These are phyloP conservation scores for Mamestra brassicae DNA, from an alignment of 2,888 invertebrate species.

Conservation along the genomic window DNA sequence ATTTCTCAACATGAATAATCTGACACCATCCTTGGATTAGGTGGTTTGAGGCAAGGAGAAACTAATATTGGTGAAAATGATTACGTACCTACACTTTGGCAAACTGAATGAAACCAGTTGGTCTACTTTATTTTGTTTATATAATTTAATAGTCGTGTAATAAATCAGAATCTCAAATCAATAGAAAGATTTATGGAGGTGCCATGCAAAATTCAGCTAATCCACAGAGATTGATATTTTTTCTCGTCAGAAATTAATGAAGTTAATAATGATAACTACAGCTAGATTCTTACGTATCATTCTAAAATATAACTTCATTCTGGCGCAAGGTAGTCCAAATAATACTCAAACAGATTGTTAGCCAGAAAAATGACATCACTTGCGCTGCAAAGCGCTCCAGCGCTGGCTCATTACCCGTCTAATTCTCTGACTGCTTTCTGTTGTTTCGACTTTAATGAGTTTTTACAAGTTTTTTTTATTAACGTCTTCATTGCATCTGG, in stretches of 20 bases:
- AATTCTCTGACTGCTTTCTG: slow-evolving; percentile 55
- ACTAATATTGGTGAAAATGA: slow-evolving; percentile 41
- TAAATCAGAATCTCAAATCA: slow-evolving; percentile 29
- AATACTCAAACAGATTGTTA: slow-evolving; percentile 14
- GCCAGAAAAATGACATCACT: slow-evolving; percentile 10
- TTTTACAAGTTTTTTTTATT: slow-evolving; percentile 64
- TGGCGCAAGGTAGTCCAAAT: slow-evolving; percentile 24
- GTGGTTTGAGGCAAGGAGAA: slow-evolving; percentile 34
- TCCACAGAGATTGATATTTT: not conserved
- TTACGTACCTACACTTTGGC: slow-evolving; percentile 16
- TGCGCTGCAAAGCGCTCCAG: slow-evolving; percentile 8
- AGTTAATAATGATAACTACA: not conserved
- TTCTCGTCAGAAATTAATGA: not conserved
- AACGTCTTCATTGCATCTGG: slow-evolving; percentile 73
- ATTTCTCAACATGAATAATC: slow-evolving; percentile 49
- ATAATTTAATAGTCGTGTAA: slow-evolving; percentile 12
- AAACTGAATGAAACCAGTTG: slow-evolving; percentile 37
- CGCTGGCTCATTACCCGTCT: slow-evolving; percentile 18
- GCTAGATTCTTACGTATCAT: slow-evolving; percentile 4
- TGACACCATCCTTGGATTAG: slow-evolving; percentile 36
- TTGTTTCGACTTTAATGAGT: slow-evolving; percentile 57
- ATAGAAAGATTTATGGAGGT: slow-evolving; percentile 23
- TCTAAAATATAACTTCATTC: not conserved
- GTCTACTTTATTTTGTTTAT: slow-evolving; percentile 21
- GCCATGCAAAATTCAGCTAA: not conserved